phyloP scores from a whole-genome alignment of 2,113 vertebrate species.

The Hippocampus comes region DNA sequence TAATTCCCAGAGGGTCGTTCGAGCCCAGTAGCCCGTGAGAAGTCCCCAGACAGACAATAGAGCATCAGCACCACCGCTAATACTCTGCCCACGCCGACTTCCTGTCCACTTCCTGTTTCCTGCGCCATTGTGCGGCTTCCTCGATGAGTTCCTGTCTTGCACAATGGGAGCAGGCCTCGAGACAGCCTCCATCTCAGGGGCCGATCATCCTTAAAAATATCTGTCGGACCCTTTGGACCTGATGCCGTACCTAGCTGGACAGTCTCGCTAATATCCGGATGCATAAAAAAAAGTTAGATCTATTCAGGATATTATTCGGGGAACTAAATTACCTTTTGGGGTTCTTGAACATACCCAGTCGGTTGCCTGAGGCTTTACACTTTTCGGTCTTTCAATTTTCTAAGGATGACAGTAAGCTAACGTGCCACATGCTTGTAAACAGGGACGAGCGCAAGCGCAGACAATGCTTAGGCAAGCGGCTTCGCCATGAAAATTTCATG shows the following conservation, averaged over 20 bases:
- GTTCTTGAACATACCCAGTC: background rate
- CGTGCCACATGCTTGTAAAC: conserved; percentile 20
- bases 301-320: background rate
- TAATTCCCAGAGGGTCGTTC: conserved; percentile 13
- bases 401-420: background rate
- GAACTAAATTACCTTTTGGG: background rate
- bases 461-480: conserved; percentile 1
- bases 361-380: background rate
- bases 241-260: background rate
- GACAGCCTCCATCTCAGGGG: background rate
- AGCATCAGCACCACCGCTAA: conserved; percentile 19
- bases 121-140: conserved; percentile 58
- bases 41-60: conserved; percentile 68
- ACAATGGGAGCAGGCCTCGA: conserved; percentile 52
- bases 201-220: background rate
- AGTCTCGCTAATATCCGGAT: background rate
- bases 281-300: background rate
- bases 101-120: conserved; percentile 55
- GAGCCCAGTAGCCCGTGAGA: conserved; percentile 39
- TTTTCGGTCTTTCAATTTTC: background rate
- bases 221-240: background rate
- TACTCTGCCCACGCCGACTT: conserved; percentile 21
- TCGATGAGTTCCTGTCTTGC: conserved; percentile 56
- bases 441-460: conserved; percentile 21
- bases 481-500: conserved; percentile 41